Percentiles rank a stretch among this genome's conserved stretches.
phyloP scores from a whole-genome alignment of 2,797 vertebrate species.

The Strix occidentalis region DNA sequence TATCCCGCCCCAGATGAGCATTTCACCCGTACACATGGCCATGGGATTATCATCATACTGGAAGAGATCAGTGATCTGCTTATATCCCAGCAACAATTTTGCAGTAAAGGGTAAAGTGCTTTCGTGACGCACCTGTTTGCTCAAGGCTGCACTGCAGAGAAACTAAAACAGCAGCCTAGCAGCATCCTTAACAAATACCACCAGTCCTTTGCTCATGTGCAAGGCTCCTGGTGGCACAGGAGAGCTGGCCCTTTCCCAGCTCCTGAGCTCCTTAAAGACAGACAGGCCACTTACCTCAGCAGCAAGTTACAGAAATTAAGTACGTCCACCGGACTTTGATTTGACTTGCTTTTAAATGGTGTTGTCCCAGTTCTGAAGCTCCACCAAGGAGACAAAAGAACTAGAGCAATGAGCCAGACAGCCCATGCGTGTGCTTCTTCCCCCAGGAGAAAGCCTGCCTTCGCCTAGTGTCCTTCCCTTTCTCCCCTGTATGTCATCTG shows the following conservation, averaged over 20 bases:
- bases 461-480: not conserved
- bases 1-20: not conserved
- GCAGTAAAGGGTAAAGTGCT: not conserved
- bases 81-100: not conserved
- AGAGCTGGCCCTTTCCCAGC: not conserved
- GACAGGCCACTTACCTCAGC: not conserved
- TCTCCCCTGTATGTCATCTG: not conserved
- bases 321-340: not conserved
- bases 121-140: not conserved
- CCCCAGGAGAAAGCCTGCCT: not conserved
- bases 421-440: not conserved
- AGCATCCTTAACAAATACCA: not conserved
- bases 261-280: not conserved
- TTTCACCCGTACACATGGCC: not conserved
- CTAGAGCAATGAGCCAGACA: conserved; percentile 41
- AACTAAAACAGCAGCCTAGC: not conserved
- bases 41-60: not conserved
- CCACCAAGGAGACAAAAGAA: conserved; percentile 28
- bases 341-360: not conserved
- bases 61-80: not conserved
- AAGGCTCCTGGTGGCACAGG: not conserved
- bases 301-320: not conserved
- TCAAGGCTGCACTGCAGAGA: not conserved
- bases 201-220: accelerated
- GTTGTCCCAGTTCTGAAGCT: conserved; percentile 7